A percentile compares a stretch with the other conserved stretches of the same genome.
phyloP scores from a whole-genome alignment of 2,113 vertebrate genomes.

The Reinhardtius hippoglossoides region DNA sequence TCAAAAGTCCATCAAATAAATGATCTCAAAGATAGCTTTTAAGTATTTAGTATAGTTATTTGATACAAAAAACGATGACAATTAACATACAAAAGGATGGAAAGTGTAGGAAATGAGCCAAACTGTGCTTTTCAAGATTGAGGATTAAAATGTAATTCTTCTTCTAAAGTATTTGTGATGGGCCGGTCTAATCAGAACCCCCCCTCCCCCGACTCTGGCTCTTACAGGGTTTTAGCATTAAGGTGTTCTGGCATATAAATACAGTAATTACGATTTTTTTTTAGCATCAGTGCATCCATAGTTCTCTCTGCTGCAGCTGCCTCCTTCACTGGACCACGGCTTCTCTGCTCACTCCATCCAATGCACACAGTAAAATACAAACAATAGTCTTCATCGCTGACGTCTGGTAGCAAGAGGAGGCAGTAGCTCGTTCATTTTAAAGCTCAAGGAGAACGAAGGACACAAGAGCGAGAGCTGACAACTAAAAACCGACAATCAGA shows the following conservation, averaged over 20 bases:
- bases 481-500: not conserved
- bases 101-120: too few relatives aligned
- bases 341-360: not conserved
- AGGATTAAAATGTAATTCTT: too few relatives aligned
- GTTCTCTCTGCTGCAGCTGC: constrained; percentile 15
- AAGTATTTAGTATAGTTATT: too few relatives aligned
- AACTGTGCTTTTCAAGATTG: too few relatives aligned
- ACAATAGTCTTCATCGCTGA: not conserved
- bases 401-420: constrained; percentile 2
- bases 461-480: not conserved
- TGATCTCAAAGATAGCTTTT: too few relatives aligned
- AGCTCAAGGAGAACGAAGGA: not conserved
- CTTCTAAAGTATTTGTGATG: too few relatives aligned
- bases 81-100: too few relatives aligned
- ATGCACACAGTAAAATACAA: not conserved
- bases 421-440: constrained; percentile 25
- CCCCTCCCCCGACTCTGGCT: too few relatives aligned
- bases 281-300: constrained; percentile 12
- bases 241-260: not conserved
- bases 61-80: too few relatives aligned
- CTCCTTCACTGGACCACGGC: not conserved
- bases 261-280: too few relatives aligned
- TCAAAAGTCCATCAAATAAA: too few relatives aligned
- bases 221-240: not conserved
- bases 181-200: too few relatives aligned